Base-by-base conservation (phyloP, 2,888 invertebrate species). In the Caprella mutica region DNA sequence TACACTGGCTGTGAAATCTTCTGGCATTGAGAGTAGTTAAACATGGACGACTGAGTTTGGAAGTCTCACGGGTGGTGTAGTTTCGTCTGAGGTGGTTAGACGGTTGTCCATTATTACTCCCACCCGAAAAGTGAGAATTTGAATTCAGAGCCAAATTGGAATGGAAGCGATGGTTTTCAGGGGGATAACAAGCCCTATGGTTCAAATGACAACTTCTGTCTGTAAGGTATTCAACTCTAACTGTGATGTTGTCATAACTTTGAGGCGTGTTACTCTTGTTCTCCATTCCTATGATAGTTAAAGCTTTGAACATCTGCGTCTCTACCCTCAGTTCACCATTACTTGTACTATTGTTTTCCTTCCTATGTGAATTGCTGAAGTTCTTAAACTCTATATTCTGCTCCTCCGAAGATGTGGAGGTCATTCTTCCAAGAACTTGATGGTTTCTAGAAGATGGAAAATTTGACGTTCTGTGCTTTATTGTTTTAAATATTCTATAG, bases 401-500 rank as follows among this genome's bases (percentile, higher is more conserved):
- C 19, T 48, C 30, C 30, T 30, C 48, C 8, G 48, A 48, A 3
- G 48, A 48, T 5, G 48, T 21, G 12, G 48, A 48, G 14, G 48
- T 29, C 6, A 46, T 55, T 17, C 38, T 42, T 21, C 35, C 33
- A 9, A 53, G n/a, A 21, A 26, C 30, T 12, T 44, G 27, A 26
- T 54, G 54, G 27, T 27, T 19, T 5, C 5, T 14, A n/a, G 48
- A 29, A 19, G 29, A 30, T 6, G 48, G 48, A n/a, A 48, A 48
- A 1, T 44, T 46, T 9, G 55, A 8, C 12, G 69, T 74, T 2
- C 76, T 67, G 58, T 73, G 72, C 43, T 74, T 69, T 26, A 77
- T 76, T 64, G 74, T 75, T 60, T 71, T 69, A 66, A 75, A 77
- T 51, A 77, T 76, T 38, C 65, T 59, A 40, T 57, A 72, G 66